phyloP scores from a whole-genome alignment of 2,113 vertebrate species.

The Epinephelus cyanopodus region DNA sequence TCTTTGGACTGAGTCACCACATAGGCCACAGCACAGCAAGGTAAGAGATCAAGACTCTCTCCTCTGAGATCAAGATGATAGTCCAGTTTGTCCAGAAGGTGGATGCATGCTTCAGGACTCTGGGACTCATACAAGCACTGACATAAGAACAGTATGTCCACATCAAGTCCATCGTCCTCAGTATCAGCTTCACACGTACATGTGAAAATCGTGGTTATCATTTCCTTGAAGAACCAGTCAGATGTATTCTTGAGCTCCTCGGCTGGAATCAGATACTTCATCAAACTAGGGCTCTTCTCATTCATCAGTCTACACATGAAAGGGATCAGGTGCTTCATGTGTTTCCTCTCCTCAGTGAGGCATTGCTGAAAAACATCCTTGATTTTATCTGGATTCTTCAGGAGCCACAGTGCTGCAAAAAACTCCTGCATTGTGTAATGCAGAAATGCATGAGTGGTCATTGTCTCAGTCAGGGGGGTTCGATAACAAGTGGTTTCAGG shows the following conservation, averaged over 20 bases:
- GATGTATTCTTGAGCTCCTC: slow-evolving; percentile 16
- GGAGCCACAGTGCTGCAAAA: slow-evolving; percentile 54
- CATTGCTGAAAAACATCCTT: slow-evolving; percentile 35
- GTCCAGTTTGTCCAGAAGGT: slow-evolving; percentile 26
- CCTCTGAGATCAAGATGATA: slow-evolving; percentile 20
- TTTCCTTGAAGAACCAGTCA: slow-evolving; percentile 24
- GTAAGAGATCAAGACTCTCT: neutral
- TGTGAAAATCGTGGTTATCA: neutral
- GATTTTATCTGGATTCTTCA: slow-evolving; percentile 37
- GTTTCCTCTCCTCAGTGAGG: slow-evolving; percentile 26
- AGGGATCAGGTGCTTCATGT: slow-evolving; percentile 59
- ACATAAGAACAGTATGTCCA: slow-evolving; percentile 10
- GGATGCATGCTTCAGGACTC: slow-evolving; percentile 24
- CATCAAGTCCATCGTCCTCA: neutral
- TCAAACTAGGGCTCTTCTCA: slow-evolving; percentile 3
- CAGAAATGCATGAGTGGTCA: neutral
- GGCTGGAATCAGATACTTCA: slow-evolving; percentile 27
- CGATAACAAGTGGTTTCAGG: slow-evolving; percentile 19
- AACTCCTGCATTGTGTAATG: slow-evolving; percentile 57
- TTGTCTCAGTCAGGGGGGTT: rapidly evolving
- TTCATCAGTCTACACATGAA: slow-evolving; percentile 48
- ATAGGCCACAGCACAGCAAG: slow-evolving; percentile 49
- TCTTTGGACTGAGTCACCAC: slow-evolving; percentile 40
- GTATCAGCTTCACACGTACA: neutral
- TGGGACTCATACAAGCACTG: slow-evolving; percentile 61